phyloP scores from a whole-genome alignment of 2,113 vertebrate species.

The Callorhinus ursinus region DNA sequence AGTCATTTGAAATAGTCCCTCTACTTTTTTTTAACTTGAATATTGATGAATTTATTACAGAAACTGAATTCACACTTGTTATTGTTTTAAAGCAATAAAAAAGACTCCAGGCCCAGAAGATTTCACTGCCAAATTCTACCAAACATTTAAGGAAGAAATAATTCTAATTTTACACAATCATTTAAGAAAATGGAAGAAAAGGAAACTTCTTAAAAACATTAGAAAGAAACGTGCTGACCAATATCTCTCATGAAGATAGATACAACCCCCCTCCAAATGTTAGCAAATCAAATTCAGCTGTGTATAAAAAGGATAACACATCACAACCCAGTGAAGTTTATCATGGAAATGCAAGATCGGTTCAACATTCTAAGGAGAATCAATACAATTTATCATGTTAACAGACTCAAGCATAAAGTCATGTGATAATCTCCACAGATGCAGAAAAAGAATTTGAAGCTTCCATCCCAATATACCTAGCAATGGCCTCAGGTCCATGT shows the following conservation, averaged over 20 bases:
- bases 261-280: not conserved
- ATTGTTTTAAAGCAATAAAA: not conserved
- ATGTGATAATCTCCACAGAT: not conserved
- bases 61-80: not conserved
- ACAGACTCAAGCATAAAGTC: not conserved
- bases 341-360: not conserved
- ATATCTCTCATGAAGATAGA: not conserved
- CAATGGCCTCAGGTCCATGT: not conserved
- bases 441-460: not conserved
- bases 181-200: not conserved
- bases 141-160: constrained; percentile 20
- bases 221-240: not conserved
- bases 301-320: not conserved
- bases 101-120: not conserved
- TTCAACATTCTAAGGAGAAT: constrained; percentile 1
- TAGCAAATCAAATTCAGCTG: not conserved
- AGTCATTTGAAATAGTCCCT: not conserved
- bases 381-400: not conserved
- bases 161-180: not conserved
- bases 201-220: not conserved
- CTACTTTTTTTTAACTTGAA: not conserved
- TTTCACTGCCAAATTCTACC: not conserved
- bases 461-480: not conserved
- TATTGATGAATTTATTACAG: not conserved
- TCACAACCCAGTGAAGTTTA: not conserved